Percentiles rank a stretch among this genome's conserved stretches.
Evolutionary conservation across 2,797 vertebrate genomes (phyloP).

Genomic region (Heterohyrax brucei): DNA sequence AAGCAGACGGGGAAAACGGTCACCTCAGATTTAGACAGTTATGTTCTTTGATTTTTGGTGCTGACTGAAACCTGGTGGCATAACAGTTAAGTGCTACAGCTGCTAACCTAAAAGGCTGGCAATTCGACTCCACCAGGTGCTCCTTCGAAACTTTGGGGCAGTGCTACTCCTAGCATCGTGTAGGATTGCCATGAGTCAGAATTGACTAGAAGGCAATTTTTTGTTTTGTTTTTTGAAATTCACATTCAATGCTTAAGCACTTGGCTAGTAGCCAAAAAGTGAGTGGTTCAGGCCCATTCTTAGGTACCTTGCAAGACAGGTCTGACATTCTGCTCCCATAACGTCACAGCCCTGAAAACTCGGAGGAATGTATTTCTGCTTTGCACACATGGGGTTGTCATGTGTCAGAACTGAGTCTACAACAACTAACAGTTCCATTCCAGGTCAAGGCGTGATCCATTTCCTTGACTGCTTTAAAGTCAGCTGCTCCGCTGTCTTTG

Average conservation of each 20-base stretch:
- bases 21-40: background rate
- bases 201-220: no score
- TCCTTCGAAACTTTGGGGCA: no score
- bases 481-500: background rate
- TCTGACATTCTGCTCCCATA: background rate
- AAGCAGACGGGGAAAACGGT: background rate
- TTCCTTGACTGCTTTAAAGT: constrained; percentile 18
- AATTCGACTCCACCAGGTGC: no score
- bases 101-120: no score
- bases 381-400: background rate
- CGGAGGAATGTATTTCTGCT: background rate
- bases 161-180: no score
- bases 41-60: constrained; percentile 25
- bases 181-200: no score
- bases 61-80: background rate
- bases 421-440: background rate
- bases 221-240: no score
- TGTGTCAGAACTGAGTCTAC: background rate
- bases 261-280: background rate
- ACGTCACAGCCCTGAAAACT: background rate
- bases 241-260: background rate
- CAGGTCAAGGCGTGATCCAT: background rate
- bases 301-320: background rate
- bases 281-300: background rate
- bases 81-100: no score